These are phyloP conservation scores for Nephrotoma flavescens DNA, from an alignment of 2,888 invertebrate genomes.

Conservation along the genomic window DNA sequence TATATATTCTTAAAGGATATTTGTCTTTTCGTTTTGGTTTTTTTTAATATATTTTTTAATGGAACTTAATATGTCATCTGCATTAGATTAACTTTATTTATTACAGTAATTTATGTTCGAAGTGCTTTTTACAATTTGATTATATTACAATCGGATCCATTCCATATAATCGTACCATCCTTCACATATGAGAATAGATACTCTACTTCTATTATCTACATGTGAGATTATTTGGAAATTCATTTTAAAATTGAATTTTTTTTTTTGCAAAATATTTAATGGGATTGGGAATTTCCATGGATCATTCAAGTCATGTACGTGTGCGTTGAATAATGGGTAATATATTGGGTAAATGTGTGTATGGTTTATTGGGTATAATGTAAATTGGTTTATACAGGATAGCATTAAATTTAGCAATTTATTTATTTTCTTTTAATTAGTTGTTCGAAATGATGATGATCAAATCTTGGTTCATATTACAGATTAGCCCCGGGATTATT, in stretches of 20 bases:
- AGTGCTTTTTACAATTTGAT: neutral
- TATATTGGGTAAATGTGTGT: neutral
- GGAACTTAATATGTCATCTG: neutral
- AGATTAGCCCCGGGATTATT: too few species aligned
- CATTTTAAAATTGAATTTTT: neutral
- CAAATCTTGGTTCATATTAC: too few species aligned
- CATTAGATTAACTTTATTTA: neutral
- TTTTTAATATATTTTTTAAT: neutral
- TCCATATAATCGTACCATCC: neutral
- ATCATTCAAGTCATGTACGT: neutral
- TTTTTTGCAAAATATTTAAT: neutral
- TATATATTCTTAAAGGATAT: neutral
- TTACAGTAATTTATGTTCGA: neutral
- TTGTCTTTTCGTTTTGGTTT: neutral
- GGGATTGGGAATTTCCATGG: neutral
- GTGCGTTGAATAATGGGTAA: neutral
- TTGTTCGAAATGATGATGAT: too few species aligned
- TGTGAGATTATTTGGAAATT: neutral
- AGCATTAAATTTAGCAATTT: too few species aligned
- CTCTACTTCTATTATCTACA: neutral
- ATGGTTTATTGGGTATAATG: too few species aligned
- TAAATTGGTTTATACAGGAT: too few species aligned
- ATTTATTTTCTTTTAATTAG: too few species aligned
- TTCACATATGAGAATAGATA: neutral
- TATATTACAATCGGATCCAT: neutral